Evolutionary conservation across 2,113 vertebrate genomes (phyloP).

Genomic region (Leucoraja erinaceus): DNA sequence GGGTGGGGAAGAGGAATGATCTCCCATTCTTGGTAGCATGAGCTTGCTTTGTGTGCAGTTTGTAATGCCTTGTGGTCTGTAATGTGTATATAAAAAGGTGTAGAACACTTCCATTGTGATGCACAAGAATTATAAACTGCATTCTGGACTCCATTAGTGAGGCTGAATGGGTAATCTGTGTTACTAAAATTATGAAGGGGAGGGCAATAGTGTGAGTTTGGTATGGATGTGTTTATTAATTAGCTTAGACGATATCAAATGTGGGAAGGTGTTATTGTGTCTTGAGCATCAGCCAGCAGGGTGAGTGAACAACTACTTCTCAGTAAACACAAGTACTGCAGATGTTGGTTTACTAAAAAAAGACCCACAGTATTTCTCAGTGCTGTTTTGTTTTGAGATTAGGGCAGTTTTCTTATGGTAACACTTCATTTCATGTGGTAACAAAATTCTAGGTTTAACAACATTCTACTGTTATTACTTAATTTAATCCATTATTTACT

Average conservation of each 20-base stretch:
- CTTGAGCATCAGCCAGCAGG: not conserved
- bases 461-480: not conserved
- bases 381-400: not conserved
- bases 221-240: not conserved
- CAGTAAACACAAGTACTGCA: too few species aligned
- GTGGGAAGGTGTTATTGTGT: not conserved
- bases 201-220: not conserved
- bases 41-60: not conserved
- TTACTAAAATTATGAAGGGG: conserved; percentile 11
- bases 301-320: not conserved
- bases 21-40: not conserved
- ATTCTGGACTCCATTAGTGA: not conserved
- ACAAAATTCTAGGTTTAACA: not conserved
- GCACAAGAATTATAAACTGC: not conserved
- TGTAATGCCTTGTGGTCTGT: not conserved
- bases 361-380: not conserved
- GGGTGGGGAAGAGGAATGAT: not conserved
- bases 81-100: not conserved
- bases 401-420: not conserved
- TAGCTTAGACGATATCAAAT: not conserved
- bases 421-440: not conserved
- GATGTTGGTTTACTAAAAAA: too few species aligned
- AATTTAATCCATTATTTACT: not conserved
- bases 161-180: not conserved
- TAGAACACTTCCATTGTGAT: conserved; percentile 35